Evolutionary conservation across 2,888 invertebrate species (phyloP), one percentile per base, ranked within the genome.

Genomic region (Drosophila limbata): DNA sequence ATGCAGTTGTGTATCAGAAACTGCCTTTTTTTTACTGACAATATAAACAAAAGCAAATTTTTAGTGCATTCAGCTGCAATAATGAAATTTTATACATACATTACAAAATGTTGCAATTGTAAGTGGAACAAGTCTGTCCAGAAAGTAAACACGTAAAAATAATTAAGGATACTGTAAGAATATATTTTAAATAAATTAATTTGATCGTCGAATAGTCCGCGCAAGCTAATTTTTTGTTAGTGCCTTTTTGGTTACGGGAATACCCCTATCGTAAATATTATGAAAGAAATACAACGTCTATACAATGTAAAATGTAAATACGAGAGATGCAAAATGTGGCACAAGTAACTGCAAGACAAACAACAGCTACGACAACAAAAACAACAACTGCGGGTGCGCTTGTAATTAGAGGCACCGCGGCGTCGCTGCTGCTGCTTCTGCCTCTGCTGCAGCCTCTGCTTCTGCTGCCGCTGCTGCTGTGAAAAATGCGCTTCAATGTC

Each of bases 311-410:
- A 71, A 80, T 85, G 71, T 69, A 61, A 73, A 74, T 77, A 73
- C 68, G 47, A 70, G 48, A 75, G 79, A 84, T 86, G 81, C 87
- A 66, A 81, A 86, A 84, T 86, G 81, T 84, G 87, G 73, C 81
- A 86, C 89, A 88, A 81, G 69, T 84, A 88, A 86, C 87, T 79
- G 82, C 84, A 73, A 71, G 45, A 69, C 44, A 61, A 55, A 68
- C 42, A 70, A 44, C 25, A 25, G 25, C 25, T 25, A 25, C 25
- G 6, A 25, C 5, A 71, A 70, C 21, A 51, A 55, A 19, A 67
- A 52, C 40, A 70, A 52, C 47, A 73, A 69, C 72, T 75, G 69
- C 78, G 67, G 70, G 62, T 47, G 56, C 48, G 68, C 77, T 67
- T 68, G 83, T 86, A 86, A 88, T 86, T 88, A 88, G 75, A 88